Evolutionary conservation across 1,140 invertebrate genomes (phyloP).

Genomic region (Nautilus pompilius): DNA sequence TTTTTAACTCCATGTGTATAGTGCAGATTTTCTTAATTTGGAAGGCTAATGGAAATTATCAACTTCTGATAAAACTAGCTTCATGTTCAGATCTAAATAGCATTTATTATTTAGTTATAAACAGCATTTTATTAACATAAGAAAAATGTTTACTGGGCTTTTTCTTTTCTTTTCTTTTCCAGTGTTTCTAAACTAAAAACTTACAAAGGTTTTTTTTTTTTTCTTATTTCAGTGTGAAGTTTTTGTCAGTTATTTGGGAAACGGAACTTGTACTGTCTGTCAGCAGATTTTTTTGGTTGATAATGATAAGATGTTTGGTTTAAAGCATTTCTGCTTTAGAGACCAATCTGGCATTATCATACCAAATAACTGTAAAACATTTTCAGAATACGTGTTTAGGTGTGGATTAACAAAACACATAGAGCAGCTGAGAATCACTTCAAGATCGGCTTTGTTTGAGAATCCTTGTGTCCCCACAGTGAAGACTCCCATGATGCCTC

Average conservation of each 20-base stretch:
- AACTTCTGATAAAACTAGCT: too few relatives aligned
- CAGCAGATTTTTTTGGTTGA: not conserved
- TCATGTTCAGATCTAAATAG: too few relatives aligned
- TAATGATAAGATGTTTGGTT: not conserved
- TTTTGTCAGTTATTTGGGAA: not conserved
- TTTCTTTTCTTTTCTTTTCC: not conserved
- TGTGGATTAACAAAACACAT: not conserved
- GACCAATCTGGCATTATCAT: not conserved
- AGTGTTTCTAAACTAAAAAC: not conserved
- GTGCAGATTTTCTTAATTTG: too few relatives aligned
- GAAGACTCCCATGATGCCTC: not conserved
- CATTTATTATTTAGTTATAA: too few relatives aligned
- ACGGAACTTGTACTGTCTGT: not conserved
- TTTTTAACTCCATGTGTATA: too few relatives aligned
- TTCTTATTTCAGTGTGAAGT: not conserved
- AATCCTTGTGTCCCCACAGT: too few relatives aligned
- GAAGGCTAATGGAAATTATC: too few relatives aligned
- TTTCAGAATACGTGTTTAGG: conserved; percentile 5
- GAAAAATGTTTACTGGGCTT: too few relatives aligned
- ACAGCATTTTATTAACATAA: too few relatives aligned
- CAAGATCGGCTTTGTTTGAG: not conserved
- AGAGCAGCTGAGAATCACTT: not conserved
- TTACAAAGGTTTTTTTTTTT: not conserved
- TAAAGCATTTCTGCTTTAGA: not conserved
- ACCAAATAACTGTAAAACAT: not conserved